Percentiles rank a stretch among this genome's conserved stretches.
Evolutionary conservation across 2,888 invertebrate species (phyloP).

Genomic region (Diarsia mendica): DNA sequence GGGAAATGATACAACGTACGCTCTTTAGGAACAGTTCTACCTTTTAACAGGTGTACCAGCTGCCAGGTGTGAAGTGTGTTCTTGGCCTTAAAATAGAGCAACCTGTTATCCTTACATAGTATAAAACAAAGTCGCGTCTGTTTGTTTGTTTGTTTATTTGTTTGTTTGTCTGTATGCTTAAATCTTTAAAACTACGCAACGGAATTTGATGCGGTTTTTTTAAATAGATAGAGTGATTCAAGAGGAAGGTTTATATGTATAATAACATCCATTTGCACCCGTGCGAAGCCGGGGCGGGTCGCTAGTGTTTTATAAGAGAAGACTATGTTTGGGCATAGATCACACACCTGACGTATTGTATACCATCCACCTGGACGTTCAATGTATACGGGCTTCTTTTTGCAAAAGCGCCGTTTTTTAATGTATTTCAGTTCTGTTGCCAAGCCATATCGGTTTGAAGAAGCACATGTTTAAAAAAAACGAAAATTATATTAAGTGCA

Average conservation of each 20-base stretch:
- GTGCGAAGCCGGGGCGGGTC: too few species aligned
- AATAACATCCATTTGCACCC: too few species aligned
- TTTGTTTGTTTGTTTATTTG: too few species aligned
- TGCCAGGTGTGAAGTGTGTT: conserved; percentile 14
- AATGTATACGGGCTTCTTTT: neutral
- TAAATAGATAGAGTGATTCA: too few species aligned
- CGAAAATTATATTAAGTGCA: neutral
- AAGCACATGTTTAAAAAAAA: conserved; percentile 5
- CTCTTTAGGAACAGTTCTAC: neutral
- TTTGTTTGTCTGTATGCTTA: too few species aligned
- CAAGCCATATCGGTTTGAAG: neutral
- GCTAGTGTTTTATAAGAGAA: conserved; percentile 1
- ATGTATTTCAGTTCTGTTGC: neutral
- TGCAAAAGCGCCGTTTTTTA: neutral
- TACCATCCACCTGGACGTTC: conserved; percentile 20
- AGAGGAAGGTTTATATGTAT: too few species aligned
- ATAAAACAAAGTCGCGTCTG: too few species aligned
- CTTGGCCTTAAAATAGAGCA: conserved; percentile 16
- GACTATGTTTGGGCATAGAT: conserved; percentile 24
- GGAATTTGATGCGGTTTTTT: too few species aligned
- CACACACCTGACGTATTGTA: conserved; percentile 24
- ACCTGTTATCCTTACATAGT: too few species aligned
- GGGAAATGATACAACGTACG: neutral
- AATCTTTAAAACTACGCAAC: too few species aligned
- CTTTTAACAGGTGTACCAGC: neutral